Evolutionary conservation across 2,888 invertebrate species (phyloP).

Genomic region (Chymomyza amoena): DNA sequence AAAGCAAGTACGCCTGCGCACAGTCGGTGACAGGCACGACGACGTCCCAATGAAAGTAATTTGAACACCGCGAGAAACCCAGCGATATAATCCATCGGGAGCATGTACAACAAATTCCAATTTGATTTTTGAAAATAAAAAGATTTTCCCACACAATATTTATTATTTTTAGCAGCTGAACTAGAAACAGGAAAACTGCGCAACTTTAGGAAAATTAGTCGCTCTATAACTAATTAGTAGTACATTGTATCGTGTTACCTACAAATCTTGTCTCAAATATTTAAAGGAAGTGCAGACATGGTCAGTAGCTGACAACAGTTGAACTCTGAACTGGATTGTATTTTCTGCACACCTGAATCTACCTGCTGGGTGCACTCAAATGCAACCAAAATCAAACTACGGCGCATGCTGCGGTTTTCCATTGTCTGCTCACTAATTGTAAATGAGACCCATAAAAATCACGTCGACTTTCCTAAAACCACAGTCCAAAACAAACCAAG

Average conservation of each 20-base stretch:
- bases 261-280: constrained; percentile 3
- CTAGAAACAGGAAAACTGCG: constrained; percentile 6
- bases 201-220: constrained; percentile 57
- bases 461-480: constrained; percentile 37
- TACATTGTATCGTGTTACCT: constrained; percentile 42
- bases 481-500: constrained; percentile 39
- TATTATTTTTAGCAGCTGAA: constrained; percentile 13
- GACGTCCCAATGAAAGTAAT: constrained; percentile 58
- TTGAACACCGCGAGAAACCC: constrained; percentile 74
- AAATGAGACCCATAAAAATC: constrained; percentile 54
- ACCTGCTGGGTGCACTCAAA: constrained; percentile 25
- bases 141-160: constrained; percentile 53
- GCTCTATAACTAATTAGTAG: constrained; percentile 73
- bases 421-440: constrained; percentile 39
- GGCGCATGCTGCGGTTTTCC: constrained; percentile 69
- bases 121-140: constrained; percentile 48
- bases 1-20: constrained; percentile 42
- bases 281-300: constrained; percentile 50
- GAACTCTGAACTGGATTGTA: constrained; percentile 25
- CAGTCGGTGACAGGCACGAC: constrained; percentile 30
- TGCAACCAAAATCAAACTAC: constrained; percentile 1
- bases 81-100: constrained; percentile 49
- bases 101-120: constrained; percentile 49
- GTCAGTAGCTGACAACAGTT: constrained; percentile 29
- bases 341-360: constrained; percentile 29